Conservation (phyloP, 2,888 invertebrate genomes). For the Mactromeris polynyma region DNA sequence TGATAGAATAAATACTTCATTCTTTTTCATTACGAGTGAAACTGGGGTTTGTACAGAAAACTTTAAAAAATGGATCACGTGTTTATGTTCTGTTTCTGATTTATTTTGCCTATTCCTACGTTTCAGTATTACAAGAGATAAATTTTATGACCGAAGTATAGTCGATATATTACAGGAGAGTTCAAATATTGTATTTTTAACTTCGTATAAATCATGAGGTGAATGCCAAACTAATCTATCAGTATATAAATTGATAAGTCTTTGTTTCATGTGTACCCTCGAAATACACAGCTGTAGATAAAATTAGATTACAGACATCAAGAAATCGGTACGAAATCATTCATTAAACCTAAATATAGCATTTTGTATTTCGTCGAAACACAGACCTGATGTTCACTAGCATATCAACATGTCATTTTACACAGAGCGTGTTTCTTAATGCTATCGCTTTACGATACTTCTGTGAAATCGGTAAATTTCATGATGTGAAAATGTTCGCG, state of each 20-base stretch:
- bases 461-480: neutral
- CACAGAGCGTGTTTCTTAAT: neutral
- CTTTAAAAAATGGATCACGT: too few species aligned
- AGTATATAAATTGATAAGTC: too few species aligned
- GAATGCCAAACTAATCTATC: too few species aligned
- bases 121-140: conserved; percentile 12
- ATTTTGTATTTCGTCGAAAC: neutral
- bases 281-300: neutral
- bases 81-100: too few species aligned
- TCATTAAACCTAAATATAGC: neutral
- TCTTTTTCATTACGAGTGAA: too few species aligned
- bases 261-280: too few species aligned
- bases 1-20: too few species aligned
- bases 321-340: neutral
- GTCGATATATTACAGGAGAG: neutral
- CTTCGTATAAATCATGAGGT: neutral
- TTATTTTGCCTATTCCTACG: too few species aligned
- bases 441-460: neutral
- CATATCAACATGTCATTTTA: neutral
- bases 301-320: neutral
- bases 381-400: neutral
- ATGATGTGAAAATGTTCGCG: too few species aligned
- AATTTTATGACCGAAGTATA: neutral
- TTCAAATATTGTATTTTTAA: conserved; percentile 7
- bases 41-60: too few species aligned